Evolutionary conservation across 1,140 invertebrate genomes (phyloP), one percentile per base, ranked within the genome.

Genomic region (Euwallacea similis): DNA sequence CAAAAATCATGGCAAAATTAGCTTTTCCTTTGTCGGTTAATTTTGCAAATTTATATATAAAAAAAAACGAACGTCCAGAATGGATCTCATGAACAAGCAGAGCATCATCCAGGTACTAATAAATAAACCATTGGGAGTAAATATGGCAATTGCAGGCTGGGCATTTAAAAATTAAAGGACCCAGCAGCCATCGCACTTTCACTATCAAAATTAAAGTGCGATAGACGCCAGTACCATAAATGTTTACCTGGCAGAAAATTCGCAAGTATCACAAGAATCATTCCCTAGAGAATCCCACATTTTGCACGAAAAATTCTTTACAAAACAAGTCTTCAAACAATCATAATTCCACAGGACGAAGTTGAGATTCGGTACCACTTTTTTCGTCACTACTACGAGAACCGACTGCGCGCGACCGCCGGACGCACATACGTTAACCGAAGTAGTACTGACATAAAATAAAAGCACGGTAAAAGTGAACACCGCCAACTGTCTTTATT

Each of bases 201-300:
- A 69, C 64, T 73, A 66, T 10, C 13, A 47, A 66, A 58, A 71
- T 64, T 72, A 7, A 62, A 55, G 41, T 64, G 58, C 70, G 62
- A 59, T 33, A 55, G 54, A 13, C 21, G 21, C 21, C n/a, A 15
- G 13, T 70, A 65, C 21, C 6, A 50, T 50, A 50, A 59, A 7
- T 16, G 21, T 6, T 11, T 15, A 21, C 11, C 15, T 60, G 21
- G 21, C 21, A 33, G 74, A 59, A 71, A 63, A 75, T 61, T 76
- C 67, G 70, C 75, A 76, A 41, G 66, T 58, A 63, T 75, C 69
- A 47, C 75, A 76, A n/a, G 72, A 46, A 65, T 74, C 70, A 44
- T 62, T 72, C 13, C 11, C 61, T 2, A 72, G 33, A 67, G 75
- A 65, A 59, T 76, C 75, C 75, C 75, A 76, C 75, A 76, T 76